Conservation (phyloP, 2,113 vertebrate species). For the Eurypyga helias region DNA sequence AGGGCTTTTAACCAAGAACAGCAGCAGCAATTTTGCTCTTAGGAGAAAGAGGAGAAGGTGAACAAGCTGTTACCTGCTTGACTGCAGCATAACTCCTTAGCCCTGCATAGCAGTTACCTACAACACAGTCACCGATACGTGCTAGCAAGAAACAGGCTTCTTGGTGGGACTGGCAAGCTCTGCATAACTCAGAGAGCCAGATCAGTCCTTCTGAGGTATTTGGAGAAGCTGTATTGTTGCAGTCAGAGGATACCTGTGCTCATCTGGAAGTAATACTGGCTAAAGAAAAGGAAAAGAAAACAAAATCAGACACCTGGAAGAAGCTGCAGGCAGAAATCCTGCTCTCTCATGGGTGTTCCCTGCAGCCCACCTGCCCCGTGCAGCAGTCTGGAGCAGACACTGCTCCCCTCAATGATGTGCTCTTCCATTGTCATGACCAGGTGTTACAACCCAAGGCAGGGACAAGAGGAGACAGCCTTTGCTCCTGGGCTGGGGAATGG, state of each 20-base stretch:
- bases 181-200: neutral
- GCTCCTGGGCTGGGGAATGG: neutral
- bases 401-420: neutral
- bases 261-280: neutral
- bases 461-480: neutral
- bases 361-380: neutral
- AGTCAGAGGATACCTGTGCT: neutral
- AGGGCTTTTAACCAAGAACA: neutral
- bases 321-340: neutral
- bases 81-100: neutral
- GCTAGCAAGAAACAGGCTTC: neutral
- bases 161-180: neutral
- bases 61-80: neutral
- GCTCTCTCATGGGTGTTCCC: neutral
- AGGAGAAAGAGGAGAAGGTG: neutral
- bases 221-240: neutral
- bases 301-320: neutral
- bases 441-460: neutral
- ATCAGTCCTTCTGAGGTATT: neutral
- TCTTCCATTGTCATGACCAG: neutral
- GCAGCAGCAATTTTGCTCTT: neutral
- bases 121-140: fast-evolving
- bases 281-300: neutral
- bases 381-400: neutral
- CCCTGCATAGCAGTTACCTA: neutral